Percentiles rank a stretch among this genome's conserved stretches.
Conservation (phyloP, 2,888 invertebrate genomes). For the Eupithecia tripunctaria region DNA sequence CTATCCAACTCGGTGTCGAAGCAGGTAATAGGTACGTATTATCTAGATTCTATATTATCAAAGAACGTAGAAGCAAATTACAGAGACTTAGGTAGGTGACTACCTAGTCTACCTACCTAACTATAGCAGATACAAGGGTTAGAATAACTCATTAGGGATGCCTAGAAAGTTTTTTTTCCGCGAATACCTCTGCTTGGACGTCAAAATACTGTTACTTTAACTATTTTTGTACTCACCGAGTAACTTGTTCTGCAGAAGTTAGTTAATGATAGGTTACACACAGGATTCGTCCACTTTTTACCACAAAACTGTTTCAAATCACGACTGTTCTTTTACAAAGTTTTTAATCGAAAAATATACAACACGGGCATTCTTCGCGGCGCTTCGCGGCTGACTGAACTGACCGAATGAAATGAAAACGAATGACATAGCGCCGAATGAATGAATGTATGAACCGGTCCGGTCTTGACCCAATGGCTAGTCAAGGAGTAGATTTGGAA, state of each 20-base stretch:
- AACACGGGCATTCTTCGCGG: slow-evolving; percentile 51
- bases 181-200: slow-evolving; percentile 68
- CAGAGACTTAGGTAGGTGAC: background rate
- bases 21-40: background rate
- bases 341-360: slow-evolving; percentile 56
- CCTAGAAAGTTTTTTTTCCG: slow-evolving; percentile 64
- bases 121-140: slow-evolving; percentile 11
- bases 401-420: slow-evolving; percentile 40
- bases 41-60: background rate
- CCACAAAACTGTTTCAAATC: slow-evolving; percentile 62
- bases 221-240: slow-evolving; percentile 67
- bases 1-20: background rate
- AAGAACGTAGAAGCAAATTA: background rate
- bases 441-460: slow-evolving; percentile 20
- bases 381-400: slow-evolving; percentile 71
- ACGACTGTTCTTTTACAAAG: slow-evolving; percentile 60
- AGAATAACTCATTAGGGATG: slow-evolving; percentile 19
- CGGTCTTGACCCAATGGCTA: background rate
- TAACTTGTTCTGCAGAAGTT: slow-evolving; percentile 62
- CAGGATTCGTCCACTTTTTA: slow-evolving; percentile 61
- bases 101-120: background rate
- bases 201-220: slow-evolving; percentile 74
- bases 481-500: background rate
- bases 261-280: slow-evolving; percentile 52
- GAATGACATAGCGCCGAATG: background rate